Percentiles rank a stretch among this genome's conserved stretches.
Conservation (phyloP, 2,797 vertebrate species). For the Moxostoma hubbsi region DNA sequence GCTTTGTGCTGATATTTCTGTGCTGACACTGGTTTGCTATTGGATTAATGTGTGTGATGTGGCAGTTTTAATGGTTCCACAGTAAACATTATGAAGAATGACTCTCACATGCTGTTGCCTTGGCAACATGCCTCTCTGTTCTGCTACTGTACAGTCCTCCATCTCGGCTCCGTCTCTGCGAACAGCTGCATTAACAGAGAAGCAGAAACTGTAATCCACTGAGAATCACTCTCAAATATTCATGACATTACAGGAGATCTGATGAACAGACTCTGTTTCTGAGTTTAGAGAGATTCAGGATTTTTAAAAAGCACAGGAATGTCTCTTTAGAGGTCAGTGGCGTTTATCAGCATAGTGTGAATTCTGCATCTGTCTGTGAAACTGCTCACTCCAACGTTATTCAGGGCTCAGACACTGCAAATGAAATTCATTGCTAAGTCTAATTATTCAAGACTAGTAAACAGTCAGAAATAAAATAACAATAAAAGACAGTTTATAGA, state of each 20-base stretch:
- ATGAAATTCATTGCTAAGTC: not conserved
- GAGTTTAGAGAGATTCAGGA: conserved; percentile 10
- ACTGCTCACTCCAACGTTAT: not conserved
- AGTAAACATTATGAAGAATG: conserved; percentile 28
- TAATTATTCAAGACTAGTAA: too few species aligned
- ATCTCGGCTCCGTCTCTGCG: conserved; percentile 25
- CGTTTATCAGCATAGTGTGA: conserved; percentile 34
- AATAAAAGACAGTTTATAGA: too few species aligned
- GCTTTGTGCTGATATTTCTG: not conserved
- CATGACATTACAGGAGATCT: not conserved
- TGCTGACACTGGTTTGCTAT: conserved; percentile 7
- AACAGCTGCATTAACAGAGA: conserved; percentile 43
- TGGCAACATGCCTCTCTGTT: conserved; percentile 59
- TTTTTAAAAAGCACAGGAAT: not conserved
- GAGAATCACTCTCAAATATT: conserved; percentile 3
- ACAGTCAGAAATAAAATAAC: too few species aligned
- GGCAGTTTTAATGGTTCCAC: conserved; percentile 47
- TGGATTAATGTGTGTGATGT: not conserved
- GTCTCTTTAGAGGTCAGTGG: conserved; percentile 22
- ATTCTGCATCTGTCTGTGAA: conserved; percentile 42
- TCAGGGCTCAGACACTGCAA: not conserved
- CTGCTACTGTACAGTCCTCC: conserved; percentile 38
- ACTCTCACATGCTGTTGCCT: conserved; percentile 60
- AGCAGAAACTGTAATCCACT: not conserved
- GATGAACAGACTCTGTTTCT: not conserved